Conservation (phyloP, 2,797 vertebrate species). For the Parauchenoglanis punctatus region DNA sequence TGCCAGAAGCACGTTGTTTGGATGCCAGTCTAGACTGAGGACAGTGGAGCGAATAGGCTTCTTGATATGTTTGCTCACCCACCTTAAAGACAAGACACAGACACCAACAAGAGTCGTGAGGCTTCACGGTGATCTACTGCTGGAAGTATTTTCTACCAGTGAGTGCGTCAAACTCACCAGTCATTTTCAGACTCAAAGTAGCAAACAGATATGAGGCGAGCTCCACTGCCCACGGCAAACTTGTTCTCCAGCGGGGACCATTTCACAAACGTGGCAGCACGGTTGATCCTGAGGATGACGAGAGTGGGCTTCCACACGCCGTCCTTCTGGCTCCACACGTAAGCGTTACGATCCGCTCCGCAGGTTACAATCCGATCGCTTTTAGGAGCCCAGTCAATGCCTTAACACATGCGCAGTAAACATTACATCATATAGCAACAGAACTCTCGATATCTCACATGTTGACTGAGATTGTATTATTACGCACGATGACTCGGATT, state of each 20-base stretch:
- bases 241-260: conserved; percentile 98
- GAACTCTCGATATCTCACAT: not conserved
- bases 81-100: conserved; percentile 75
- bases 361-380: conserved; percentile 98
- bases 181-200: conserved; percentile 99
- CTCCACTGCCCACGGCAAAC: conserved; percentile 96
- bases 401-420: conserved; percentile 63
- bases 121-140: not conserved
- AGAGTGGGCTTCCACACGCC: conserved; percentile 96
- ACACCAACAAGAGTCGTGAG: not conserved
- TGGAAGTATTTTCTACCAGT: too few relatives aligned
- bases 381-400: conserved; percentile 98
- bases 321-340: conserved; percentile 98
- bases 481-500: conserved; percentile 11
- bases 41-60: conserved; percentile 97
- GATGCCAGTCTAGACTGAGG: conserved; percentile 98
- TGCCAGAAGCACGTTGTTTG: conserved; percentile 94
- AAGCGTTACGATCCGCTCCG: conserved; percentile 95
- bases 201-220: conserved; percentile 96
- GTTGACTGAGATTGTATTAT: not conserved
- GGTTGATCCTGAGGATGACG: conserved; percentile 96
- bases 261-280: conserved; percentile 95
- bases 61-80: conserved; percentile 99
- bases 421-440: not conserved
- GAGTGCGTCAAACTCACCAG: conserved; percentile 79